phyloP scores from a whole-genome alignment of 2,797 vertebrate genomes.

The Scyliorhinus canicula region DNA sequence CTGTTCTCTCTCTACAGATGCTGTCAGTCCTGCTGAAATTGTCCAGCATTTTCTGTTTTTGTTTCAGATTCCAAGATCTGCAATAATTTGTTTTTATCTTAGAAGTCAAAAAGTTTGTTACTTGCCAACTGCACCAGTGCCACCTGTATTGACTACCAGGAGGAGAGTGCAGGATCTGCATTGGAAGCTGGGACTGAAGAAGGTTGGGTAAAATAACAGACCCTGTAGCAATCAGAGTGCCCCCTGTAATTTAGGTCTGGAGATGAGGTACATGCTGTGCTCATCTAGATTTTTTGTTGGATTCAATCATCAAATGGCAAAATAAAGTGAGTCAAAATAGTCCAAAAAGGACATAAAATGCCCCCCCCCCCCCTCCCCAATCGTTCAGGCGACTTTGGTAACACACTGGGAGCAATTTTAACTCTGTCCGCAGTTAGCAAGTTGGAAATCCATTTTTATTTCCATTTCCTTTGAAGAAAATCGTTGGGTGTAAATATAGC shows the following conservation, averaged over 20 bases:
- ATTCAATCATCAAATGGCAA: neutral
- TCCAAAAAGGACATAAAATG: neutral
- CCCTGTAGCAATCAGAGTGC: neutral
- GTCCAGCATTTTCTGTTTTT: too few species aligned
- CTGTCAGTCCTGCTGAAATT: too few species aligned
- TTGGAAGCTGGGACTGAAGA: neutral
- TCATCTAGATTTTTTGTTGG: neutral
- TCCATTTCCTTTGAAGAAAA: neutral
- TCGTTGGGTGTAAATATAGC: too few species aligned
- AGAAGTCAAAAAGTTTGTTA: neutral
- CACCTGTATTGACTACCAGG: neutral
- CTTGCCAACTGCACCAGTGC: neutral
- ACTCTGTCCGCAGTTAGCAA: neutral
- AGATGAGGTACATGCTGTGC: neutral
- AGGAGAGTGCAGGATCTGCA: neutral
- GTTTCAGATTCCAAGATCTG: too few species aligned
- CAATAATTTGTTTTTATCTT: too few species aligned
- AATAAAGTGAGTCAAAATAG: neutral
- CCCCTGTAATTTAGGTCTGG: neutral
- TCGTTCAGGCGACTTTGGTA: neutral
- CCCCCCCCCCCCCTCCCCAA: neutral
- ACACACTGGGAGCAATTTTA: neutral
- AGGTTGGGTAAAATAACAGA: neutral
- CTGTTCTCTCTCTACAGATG: too few species aligned
- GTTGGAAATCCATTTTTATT: neutral